Conservation (phyloP, 2,113 vertebrate genomes). For the Heliornis fulica region DNA sequence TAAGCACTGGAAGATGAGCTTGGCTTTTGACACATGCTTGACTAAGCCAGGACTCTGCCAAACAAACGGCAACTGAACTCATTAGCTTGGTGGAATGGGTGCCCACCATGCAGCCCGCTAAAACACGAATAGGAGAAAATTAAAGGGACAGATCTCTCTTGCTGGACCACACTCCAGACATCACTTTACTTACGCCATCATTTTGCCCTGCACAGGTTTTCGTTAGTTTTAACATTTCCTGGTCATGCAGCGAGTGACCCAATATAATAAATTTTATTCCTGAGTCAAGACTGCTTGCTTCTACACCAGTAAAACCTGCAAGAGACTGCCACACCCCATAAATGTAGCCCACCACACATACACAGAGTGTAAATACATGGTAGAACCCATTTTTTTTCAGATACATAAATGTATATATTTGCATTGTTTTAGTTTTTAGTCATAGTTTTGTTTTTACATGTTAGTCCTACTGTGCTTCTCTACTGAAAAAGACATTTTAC, state of each 20-base stretch:
- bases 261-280: slow-evolving; percentile 43
- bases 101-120: neutral
- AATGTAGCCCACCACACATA: accelerated
- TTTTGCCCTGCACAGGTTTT: neutral
- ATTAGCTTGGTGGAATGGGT: neutral
- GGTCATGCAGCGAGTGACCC: too few species aligned
- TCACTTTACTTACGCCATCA: neutral
- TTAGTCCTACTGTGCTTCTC: neutral
- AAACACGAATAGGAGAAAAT: neutral
- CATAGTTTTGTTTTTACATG: neutral
- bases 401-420: accelerated
- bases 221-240: slow-evolving; percentile 17
- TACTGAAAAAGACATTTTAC: neutral
- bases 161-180: neutral
- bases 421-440: neutral
- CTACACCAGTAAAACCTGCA: neutral
- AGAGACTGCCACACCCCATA: neutral
- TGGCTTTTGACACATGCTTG: neutral
- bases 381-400: neutral
- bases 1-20: neutral
- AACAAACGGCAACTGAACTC: neutral
- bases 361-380: neutral
- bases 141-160: neutral
- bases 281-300: slow-evolving; percentile 1
- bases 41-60: neutral